A percentile compares a stretch with the other conserved stretches of the same genome.
phyloP scores from a whole-genome alignment of 2,888 invertebrate genomes.

The Microctonus brassicae region DNA sequence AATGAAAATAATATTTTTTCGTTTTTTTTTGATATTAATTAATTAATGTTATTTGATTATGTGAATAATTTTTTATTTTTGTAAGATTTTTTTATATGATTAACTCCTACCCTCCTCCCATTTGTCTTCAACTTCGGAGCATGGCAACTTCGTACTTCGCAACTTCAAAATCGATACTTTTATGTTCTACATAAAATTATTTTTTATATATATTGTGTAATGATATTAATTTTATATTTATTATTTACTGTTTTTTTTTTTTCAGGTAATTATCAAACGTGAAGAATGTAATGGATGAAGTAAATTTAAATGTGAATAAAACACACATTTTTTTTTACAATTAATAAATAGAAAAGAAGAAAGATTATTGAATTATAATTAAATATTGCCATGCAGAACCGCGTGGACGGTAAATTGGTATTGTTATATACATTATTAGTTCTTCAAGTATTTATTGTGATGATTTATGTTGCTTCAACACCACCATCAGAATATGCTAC shows the following conservation, averaged over 20 bases:
- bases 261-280: constrained; percentile 19
- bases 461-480: constrained; percentile 65
- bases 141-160: constrained; percentile 34
- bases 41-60: no score
- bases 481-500: constrained; percentile 57
- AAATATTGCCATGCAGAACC: constrained; percentile 68
- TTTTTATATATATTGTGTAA: background rate
- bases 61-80: background rate
- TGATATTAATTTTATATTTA: background rate
- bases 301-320: constrained; percentile 36
- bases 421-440: constrained; percentile 65
- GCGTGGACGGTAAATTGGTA: constrained; percentile 65
- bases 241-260: background rate
- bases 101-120: background rate
- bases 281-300: constrained; percentile 12
- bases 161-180: constrained; percentile 31
- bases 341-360: constrained; percentile 1
- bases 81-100: background rate
- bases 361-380: constrained; percentile 45
- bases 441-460: constrained; percentile 65
- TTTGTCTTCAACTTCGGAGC: constrained; percentile 35
- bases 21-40: no score
- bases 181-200: constrained; percentile 10
- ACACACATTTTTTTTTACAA: background rate
- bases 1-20: no score